Evolutionary conservation across 2,113 vertebrate species (phyloP).

Genomic region (Lontra canadensis): DNA sequence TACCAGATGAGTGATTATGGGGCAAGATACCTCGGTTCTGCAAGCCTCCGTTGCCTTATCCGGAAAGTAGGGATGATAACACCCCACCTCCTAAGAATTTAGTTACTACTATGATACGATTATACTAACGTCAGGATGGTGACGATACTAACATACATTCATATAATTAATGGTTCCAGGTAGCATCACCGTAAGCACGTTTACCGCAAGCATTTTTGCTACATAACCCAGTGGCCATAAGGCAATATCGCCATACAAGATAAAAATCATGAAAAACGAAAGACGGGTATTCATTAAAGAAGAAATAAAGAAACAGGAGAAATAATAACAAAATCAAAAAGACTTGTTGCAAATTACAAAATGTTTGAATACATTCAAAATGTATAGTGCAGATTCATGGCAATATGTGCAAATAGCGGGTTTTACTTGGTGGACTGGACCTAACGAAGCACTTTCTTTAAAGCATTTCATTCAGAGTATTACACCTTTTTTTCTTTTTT

Average conservation of each 20-base stretch:
- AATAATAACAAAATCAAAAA: not conserved
- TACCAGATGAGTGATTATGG: not conserved
- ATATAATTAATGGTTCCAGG: not conserved
- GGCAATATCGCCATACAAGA: not conserved
- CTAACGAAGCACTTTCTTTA: not conserved
- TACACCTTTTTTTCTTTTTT: not conserved
- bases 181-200: not conserved
- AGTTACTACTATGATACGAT: not conserved
- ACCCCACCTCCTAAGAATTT: not conserved
- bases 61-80: not conserved
- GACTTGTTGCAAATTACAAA: not conserved
- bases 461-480: not conserved
- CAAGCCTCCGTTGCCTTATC: not conserved
- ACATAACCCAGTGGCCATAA: not conserved
- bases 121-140: not conserved
- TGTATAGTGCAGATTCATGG: not conserved
- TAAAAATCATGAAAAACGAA: not conserved
- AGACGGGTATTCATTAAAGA: not conserved
- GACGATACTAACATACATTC: not conserved
- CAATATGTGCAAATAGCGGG: not conserved
- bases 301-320: not conserved
- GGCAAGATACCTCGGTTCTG: not conserved
- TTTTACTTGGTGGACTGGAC: not conserved
- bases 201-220: not conserved
- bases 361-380: not conserved